Conservation (phyloP, 2,888 invertebrate species). For the Eristalis arbustorum region DNA sequence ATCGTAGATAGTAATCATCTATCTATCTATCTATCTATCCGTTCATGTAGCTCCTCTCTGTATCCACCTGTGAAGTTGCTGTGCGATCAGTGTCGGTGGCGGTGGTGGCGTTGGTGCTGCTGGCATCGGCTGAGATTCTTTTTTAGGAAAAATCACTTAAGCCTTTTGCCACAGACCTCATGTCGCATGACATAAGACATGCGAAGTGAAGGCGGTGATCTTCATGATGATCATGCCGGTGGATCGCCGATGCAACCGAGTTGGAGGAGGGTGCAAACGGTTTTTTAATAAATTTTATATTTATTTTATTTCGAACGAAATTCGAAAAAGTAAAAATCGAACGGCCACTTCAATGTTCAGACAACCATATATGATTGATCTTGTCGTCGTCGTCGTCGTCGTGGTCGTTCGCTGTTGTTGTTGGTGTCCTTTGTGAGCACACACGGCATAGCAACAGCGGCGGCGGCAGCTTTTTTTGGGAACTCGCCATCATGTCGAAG, state of each 20-base stretch:
- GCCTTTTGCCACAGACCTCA: constrained; percentile 45
- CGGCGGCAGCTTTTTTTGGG: constrained; percentile 61
- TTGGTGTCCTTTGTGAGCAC: neutral
- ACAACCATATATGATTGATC: constrained; percentile 78
- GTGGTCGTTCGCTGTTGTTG: neutral
- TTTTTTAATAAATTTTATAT: constrained; percentile 13
- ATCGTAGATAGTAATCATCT: constrained; percentile 61
- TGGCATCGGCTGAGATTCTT: constrained; percentile 31
- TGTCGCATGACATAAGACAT: constrained; percentile 63
- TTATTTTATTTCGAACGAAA: constrained; percentile 43
- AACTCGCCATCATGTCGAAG: constrained; percentile 70
- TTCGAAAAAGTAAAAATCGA: constrained; percentile 59
- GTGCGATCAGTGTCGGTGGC: neutral
- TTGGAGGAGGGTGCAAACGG: neutral
- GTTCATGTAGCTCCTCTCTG: neutral
- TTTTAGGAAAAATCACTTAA: constrained; percentile 64
- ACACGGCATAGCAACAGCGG: constrained; percentile 24
- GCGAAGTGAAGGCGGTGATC: constrained; percentile 58
- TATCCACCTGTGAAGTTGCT: constrained; percentile 59
- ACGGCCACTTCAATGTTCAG: constrained; percentile 76
- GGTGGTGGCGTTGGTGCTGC: constrained; percentile 26
- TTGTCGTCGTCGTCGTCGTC: constrained; percentile 64
- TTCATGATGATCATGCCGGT: constrained; percentile 5
- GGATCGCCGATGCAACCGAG: constrained; percentile 4
- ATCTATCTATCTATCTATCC: constrained; percentile 37